Base-by-base conservation (phyloP, 1,140 invertebrate genomes). In the Aricia agestis region DNA sequence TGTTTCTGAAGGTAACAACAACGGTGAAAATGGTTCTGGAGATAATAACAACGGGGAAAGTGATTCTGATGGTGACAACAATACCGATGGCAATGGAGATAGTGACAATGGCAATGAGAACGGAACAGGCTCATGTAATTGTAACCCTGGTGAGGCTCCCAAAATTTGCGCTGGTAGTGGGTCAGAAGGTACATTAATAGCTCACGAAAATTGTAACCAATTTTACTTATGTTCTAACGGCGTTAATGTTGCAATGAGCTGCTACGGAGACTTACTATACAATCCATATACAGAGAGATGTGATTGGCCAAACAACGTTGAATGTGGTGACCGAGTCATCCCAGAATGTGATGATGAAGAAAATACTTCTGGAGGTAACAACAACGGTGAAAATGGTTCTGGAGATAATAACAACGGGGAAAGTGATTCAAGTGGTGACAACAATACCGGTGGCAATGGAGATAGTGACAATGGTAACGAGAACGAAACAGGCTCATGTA, bases 181-280 rank as follows among this genome's bases (percentile, higher is more conserved):
- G 10, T 79, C 80, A 1, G 73, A 82, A 7, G 78, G 78, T 9
- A 57, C 76, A 9, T 66, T 82, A 7, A 58, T 86, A 2, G 79
- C 84, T 10, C 82, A 86, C 61, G 82, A 82, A 72, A 74, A 81
- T 18, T 84, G 82, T 63, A 80, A 81, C 18, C 41, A 83, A 15
- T 86, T 82, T 58, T 84, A 82, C 31, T 74, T 71, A 52, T 86
- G 84, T 61, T 19, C 32, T 59, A 0, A 76, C 7, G 76, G 76
- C 6, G 5, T 69, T n/a, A 9, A 9, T 17, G 57, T 58, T 1
- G 57, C 11, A n/a, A n/a, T 58, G 13, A 5, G 5, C n/a, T 58
- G 57, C 15, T n/a, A 15, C 5, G 57, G 57, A 6, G 5, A 58
- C 1, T 58, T 58, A 5, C 17, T 58, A 5, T 72, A 65, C 9